Evolutionary conservation across 1,140 invertebrate genomes (phyloP).

Genomic region (Diprion similis): DNA sequence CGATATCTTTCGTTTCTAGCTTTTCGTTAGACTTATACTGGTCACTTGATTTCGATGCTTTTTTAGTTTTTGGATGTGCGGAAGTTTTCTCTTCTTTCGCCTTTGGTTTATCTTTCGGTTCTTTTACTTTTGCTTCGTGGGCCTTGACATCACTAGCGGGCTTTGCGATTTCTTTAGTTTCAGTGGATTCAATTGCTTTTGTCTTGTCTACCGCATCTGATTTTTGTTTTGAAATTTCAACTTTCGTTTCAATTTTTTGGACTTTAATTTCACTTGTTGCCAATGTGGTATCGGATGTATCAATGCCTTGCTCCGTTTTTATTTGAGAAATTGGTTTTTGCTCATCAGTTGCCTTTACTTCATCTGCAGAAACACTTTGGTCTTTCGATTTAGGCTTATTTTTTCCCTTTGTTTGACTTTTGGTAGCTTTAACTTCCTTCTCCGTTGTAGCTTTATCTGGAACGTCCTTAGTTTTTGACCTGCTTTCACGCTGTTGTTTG

Average conservation of each 20-base stretch:
- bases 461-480: conserved; percentile 22
- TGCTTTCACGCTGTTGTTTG: background rate
- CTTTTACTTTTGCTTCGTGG: background rate
- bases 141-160: background rate
- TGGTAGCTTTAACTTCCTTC: conserved; percentile 1
- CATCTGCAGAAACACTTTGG: background rate
- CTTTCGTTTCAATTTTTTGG: background rate
- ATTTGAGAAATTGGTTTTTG: background rate
- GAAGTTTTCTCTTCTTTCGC: conserved; percentile 14
- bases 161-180: background rate
- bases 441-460: conserved; percentile 26
- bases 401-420: conserved; percentile 40
- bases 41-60: conserved; percentile 11
- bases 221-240: background rate
- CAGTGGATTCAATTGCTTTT: conserved; percentile 18
- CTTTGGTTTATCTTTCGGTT: conserved; percentile 16
- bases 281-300: background rate
- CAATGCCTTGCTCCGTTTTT: background rate
- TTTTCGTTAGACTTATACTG: conserved; percentile 13
- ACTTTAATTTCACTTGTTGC: background rate
- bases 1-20: conserved; percentile 9
- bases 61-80: conserved; percentile 20
- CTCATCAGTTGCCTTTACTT: background rate
- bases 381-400: conserved; percentile 16
- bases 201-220: background rate